Conservation (phyloP, 2,113 vertebrate species). For the Aegotheles bennettii region DNA sequence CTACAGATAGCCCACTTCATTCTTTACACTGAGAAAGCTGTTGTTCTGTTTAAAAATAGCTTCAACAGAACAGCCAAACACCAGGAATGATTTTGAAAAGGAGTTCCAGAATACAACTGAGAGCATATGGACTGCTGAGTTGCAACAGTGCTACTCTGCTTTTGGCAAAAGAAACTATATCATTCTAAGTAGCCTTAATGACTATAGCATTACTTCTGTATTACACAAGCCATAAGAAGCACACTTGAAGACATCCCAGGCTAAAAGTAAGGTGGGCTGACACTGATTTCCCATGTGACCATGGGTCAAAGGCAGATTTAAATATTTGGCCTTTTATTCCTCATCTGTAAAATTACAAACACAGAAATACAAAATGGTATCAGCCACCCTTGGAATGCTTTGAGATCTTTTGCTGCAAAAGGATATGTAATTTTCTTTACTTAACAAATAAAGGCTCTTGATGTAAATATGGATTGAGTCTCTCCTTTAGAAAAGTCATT, state of each 20-base stretch:
- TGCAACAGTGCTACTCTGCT: neutral
- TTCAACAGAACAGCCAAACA: neutral
- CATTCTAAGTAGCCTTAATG: neutral
- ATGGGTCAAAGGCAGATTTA: neutral
- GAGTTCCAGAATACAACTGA: neutral
- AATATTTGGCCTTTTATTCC: neutral
- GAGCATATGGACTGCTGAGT: neutral
- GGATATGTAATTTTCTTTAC: neutral
- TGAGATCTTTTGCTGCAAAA: neutral
- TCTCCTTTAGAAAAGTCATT: neutral
- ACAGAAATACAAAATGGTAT: neutral
- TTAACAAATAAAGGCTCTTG: neutral
- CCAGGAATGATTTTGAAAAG: neutral
- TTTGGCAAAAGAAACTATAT: neutral
- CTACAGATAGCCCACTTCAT: neutral
- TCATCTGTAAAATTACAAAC: neutral
- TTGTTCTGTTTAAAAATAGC: neutral
- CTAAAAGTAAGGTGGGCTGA: neutral
- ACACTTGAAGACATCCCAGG: neutral
- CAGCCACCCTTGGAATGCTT: neutral
- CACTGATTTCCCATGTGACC: neutral
- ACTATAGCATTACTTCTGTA: neutral
- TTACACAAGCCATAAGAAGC: neutral
- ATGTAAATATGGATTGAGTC: neutral
- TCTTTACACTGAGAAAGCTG: neutral